Base-by-base conservation (phyloP, 2,113 vertebrate genomes). In the Laterallus jamaicensis region DNA sequence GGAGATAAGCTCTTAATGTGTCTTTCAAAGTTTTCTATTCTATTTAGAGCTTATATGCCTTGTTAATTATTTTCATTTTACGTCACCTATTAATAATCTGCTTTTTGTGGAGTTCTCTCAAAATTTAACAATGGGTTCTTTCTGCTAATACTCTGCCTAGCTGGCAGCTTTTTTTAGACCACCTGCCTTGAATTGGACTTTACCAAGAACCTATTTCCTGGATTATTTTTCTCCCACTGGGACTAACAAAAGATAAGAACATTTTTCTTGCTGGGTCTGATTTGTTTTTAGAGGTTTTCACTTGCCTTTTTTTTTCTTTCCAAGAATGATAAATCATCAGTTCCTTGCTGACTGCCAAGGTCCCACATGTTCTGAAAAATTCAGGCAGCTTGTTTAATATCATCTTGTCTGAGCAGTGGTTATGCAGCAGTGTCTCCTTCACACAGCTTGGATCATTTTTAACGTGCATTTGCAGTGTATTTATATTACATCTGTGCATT, bases 21-120 rank as follows among this genome's bases (percentile, higher is more conserved):
- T 59, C 60, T 67, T 86, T 82, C 12, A 4, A 77, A 93, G 73
- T 63, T 75, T 92, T 75, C 68, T 63, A 3, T 93, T 86, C 50
- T 78, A 49, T 73, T 86, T 69, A 55, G 40, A 60, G 15, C 4
- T 89, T 82, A 71, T 49, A 81, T 52, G 47, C 52, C 73, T 56
- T 52, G 26, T 93, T 81, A 93, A 90, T 79, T 83, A 88, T 66
- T 91, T 54, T 50, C 44, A 79, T 76, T 93, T 92, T 84, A 87
- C 62, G 87, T 93, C 69, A 91, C 9, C 47, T 63, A 70, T 92
- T 80, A 82, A 82, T 82, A 93, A 80, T 47, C 40, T 76, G 62
- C 66, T 88, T 87, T 82, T 88, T 31, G 52, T 90, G 60, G 40
- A 74, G 26, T 44, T 86, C 24, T 84, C 58, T 76, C 73, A 91